Percentiles rank a stretch among this genome's conserved stretches.
Conservation (phyloP, 2,888 invertebrate genomes). For the Andrena chrysosceles region DNA sequence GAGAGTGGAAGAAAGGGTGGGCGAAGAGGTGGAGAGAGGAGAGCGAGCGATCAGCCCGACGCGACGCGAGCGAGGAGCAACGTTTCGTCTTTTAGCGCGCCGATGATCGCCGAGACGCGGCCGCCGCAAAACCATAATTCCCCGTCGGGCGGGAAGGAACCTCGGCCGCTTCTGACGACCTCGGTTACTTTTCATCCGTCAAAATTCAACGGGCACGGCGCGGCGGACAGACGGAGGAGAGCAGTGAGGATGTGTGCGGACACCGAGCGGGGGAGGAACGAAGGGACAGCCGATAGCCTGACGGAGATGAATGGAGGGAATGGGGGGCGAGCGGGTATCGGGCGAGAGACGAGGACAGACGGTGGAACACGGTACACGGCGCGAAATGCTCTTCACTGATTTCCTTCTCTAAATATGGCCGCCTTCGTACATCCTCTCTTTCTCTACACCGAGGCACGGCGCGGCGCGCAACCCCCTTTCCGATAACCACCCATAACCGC, state of each 20-base stretch:
- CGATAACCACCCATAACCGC: slow-evolving; percentile 83
- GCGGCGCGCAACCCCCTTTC: slow-evolving; percentile 65
- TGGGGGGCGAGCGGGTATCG: slow-evolving; percentile 20
- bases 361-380: slow-evolving; percentile 66
- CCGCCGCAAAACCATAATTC: slow-evolving; percentile 61
- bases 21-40: slow-evolving; percentile 11
- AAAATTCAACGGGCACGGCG: slow-evolving; percentile 59
- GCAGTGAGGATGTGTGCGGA: slow-evolving; percentile 40
- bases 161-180: slow-evolving; percentile 61
- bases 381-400: slow-evolving; percentile 83
- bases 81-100: slow-evolving; percentile 61
- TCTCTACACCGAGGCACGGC: slow-evolving; percentile 53
- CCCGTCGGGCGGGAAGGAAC: slow-evolving; percentile 59
- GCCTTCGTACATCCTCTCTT: slow-evolving; percentile 75
- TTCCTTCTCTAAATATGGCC: slow-evolving; percentile 84
- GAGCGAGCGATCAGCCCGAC: background rate
- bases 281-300: slow-evolving; percentile 20
- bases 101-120: slow-evolving; percentile 55
- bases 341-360: slow-evolving; percentile 55
- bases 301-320: slow-evolving; percentile 17
- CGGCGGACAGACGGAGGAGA: background rate
- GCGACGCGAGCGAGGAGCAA: slow-evolving; percentile 30
- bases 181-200: slow-evolving; percentile 72
- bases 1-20: slow-evolving; percentile 9
- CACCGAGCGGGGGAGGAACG: slow-evolving; percentile 36